Percentiles rank a stretch among this genome's conserved stretches.
phyloP scores from a whole-genome alignment of 2,113 vertebrate genomes.

The Gymnobelideus leadbeateri region DNA sequence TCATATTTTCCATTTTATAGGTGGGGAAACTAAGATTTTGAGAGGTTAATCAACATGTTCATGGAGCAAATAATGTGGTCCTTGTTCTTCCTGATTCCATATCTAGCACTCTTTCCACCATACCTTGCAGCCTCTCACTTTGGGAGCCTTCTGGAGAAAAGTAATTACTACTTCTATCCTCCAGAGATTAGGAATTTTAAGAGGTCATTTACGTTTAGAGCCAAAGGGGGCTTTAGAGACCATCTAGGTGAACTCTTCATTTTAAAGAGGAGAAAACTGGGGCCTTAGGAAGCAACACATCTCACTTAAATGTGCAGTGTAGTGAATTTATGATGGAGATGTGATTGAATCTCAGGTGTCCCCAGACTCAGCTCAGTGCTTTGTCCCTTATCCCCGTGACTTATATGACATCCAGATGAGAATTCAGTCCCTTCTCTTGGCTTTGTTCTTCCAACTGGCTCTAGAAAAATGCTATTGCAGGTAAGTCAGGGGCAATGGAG shows the following conservation, averaged over 20 bases:
- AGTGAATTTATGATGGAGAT: not conserved
- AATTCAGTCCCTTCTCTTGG: slow-evolving; percentile 81
- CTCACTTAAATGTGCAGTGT: not conserved
- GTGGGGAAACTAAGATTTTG: not conserved
- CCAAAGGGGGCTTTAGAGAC: not conserved
- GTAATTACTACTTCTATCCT: slow-evolving; percentile 81
- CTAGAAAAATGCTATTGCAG: slow-evolving; percentile 82
- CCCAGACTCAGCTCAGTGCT: not conserved
- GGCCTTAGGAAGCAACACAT: not conserved
- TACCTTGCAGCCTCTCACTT: not conserved
- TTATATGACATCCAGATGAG: slow-evolving; percentile 78
- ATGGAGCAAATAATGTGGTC: not conserved
- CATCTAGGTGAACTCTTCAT: not conserved
- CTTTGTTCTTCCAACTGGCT: slow-evolving; percentile 81
- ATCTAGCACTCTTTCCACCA: not conserved
- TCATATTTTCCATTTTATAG: not conserved
- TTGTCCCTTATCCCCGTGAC: not conserved
- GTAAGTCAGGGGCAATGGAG: slow-evolving; percentile 68
- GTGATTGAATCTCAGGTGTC: not conserved
- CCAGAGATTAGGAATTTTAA: slow-evolving; percentile 79
- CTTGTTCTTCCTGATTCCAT: not conserved
- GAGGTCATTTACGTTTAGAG: not conserved
- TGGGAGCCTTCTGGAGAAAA: slow-evolving; percentile 67
- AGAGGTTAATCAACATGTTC: not conserved
- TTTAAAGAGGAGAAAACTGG: not conserved